A percentile compares a stretch with the other conserved stretches of the same genome.
Evolutionary conservation across 2,113 vertebrate genomes (phyloP).

Genomic region (Noturus placidus): DNA sequence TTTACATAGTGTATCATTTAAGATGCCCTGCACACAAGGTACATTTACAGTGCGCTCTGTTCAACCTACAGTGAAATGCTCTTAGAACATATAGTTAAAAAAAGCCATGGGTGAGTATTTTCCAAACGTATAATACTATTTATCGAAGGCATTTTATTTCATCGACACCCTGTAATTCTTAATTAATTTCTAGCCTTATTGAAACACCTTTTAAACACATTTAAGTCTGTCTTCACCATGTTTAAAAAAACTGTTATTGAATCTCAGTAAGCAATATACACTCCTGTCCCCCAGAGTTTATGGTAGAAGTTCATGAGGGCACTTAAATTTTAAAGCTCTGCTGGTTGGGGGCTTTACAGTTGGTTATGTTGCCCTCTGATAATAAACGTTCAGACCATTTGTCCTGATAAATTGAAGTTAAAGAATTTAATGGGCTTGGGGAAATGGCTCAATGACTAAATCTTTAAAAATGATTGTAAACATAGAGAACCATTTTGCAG

Average conservation of each 20-base stretch:
- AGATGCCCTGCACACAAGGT: background rate
- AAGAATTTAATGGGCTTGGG: conserved; percentile 37
- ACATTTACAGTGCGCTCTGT: background rate
- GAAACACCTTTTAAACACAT: background rate
- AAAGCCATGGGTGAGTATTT: background rate
- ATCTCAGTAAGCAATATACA: background rate
- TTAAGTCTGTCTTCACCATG: background rate
- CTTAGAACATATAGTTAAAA: background rate
- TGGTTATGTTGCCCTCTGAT: conserved; percentile 35
- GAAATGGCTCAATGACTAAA: conserved; percentile 37
- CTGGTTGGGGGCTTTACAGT: conserved; percentile 32
- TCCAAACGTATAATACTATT: background rate
- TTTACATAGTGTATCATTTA: background rate
- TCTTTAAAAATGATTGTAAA: conserved; percentile 13
- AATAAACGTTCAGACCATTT: conserved; percentile 19
- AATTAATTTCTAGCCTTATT: background rate
- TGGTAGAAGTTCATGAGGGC: conserved; percentile 34
- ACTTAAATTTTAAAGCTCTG: conserved; percentile 22
- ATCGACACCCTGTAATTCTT: background rate
- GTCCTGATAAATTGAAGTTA: conserved; percentile 37
- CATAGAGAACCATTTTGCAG: background rate
- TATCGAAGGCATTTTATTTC: background rate
- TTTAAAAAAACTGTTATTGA: conserved; percentile 6
- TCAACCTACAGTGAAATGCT: background rate
- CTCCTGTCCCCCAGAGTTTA: background rate